Percentiles rank a stretch among this genome's conserved stretches.
These are phyloP conservation scores for Hypocryptadius cinnamomeus DNA, from an alignment of 2,113 vertebrate species.

Conservation along the genomic window DNA sequence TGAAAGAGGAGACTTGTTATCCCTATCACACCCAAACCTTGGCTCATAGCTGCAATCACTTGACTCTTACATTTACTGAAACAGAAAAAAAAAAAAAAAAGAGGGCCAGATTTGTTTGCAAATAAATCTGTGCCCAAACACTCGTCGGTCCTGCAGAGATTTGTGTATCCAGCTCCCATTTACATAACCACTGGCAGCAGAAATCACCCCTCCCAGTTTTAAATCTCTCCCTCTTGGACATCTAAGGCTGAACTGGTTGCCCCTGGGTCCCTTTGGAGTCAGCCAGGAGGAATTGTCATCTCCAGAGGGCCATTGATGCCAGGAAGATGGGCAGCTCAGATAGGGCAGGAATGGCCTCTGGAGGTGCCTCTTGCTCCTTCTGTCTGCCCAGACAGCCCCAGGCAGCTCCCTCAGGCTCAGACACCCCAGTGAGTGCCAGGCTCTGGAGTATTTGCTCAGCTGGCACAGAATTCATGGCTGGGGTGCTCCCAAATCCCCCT, in stretches of 20 bases:
- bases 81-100: not conserved
- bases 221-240: conserved; percentile 28
- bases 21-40: not conserved
- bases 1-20: not conserved
- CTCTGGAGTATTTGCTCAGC: not conserved
- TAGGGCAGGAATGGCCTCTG: conserved; percentile 34
- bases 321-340: conserved; percentile 12
- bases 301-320: conserved; percentile 25
- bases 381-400: conserved; percentile 2
- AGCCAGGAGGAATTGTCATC: not conserved
- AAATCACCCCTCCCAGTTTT: not conserved
- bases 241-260: conserved; percentile 7
- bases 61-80: not conserved
- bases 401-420: not conserved
- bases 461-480: not conserved
- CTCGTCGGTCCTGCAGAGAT: not conserved
- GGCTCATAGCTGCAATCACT: not conserved
- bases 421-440: not conserved
- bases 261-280: conserved; percentile 13
- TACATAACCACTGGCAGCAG: conserved; percentile 50
- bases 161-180: conserved; percentile 31
- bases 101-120: conserved; percentile 6
- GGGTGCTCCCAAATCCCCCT: not conserved
- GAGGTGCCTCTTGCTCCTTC: conserved; percentile 14
- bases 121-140: conserved; percentile 6